Base-by-base conservation (phyloP, 2,888 invertebrate genomes). In the Theretra japonica region DNA sequence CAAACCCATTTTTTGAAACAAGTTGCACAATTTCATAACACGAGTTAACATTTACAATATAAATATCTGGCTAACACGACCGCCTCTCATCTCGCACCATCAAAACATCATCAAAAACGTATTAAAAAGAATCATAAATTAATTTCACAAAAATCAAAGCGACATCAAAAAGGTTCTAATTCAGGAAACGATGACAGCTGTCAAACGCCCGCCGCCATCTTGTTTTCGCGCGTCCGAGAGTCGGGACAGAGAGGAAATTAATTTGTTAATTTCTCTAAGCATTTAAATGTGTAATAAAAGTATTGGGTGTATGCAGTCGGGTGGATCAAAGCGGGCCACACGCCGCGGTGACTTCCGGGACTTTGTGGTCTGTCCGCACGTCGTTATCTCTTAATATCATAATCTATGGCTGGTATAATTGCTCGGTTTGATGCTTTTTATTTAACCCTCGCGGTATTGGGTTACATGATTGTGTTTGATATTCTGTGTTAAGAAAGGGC, bases 91-190 rank as follows among this genome's bases (percentile, higher is more conserved):
- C 65, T 65, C 21, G 41, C 65, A 41, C 65, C 65, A 65, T 65
- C 65, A 65, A 65, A 65, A 65, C 65, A 71, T 73, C 73, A 73
- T 73, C 73, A 73, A 70, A 73, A 73, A 70, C 73, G 41, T 70
- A 70, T 73, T 70, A 73, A 73, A 80, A 80, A 79, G 77, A 75
- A 76, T 41, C 80, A 79, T 85, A 81, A 83, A 84, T 83, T 82
- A 83, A 82, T 82, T 81, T 77, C 79, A 79, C 75, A 70, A 57
- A 78, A 82, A 86, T 86, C 86, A 85, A 86, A 85, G 84, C 69
- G 71, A 75, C 79, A 79, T 82, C 80, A 80, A 83, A 81, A 82
- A 77, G 60, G 69, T 68, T 25, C 60, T 60, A 72, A 74, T 75
- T 68, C 79, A 77, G 83, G 83, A 82, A 79, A 81, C 82, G 83